Evolutionary conservation across 23 tunicate species (phyloP), one percentile per base, ranked within the genome.

Genomic region (Botrylloides violaceus): DNA sequence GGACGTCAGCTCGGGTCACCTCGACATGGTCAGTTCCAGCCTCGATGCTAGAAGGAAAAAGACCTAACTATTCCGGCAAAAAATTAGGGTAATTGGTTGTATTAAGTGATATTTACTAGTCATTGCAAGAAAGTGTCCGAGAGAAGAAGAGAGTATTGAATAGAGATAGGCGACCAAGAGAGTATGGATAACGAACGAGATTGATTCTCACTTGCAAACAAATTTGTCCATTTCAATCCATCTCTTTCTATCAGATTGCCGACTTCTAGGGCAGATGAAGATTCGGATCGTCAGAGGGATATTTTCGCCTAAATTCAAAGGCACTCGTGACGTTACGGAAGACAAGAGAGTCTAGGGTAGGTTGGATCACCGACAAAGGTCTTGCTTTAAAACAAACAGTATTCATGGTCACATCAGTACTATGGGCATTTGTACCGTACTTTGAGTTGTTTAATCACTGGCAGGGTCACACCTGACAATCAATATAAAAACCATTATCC

Each of bases 151-250:
- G n/a, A n/a, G n/a, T n/a, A n/a, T n/a, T n/a, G n/a, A n/a, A n/a
- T n/a, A n/a, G n/a, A n/a, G n/a, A n/a, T n/a, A n/a, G n/a, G n/a
- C n/a, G n/a, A n/a, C n/a, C n/a, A n/a, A n/a, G n/a, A n/a, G n/a
- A n/a, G n/a, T n/a, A n/a, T n/a, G n/a, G n/a, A n/a, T n/a, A n/a
- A n/a, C n/a, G n/a, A n/a, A n/a, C n/a, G n/a, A n/a, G n/a, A n/a
- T n/a, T n/a, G n/a, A n/a, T n/a, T n/a, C 70, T 60, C 36, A 78
- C 95, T 75, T 70, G 82, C 72, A 80, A 26, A 76, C 82, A 87
- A 87, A 87, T 73, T 87, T 87, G 75, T 87, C 95, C 95, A 87
- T 87, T 76, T 87, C 95, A 25, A 87, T 87, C 86, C 86, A 87
- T 32, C 66, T 55, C 34, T 53, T 55, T 31, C 95, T 59, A 56